Base-by-base conservation (phyloP, 2,113 vertebrate species). In the Salvator merianae region DNA sequence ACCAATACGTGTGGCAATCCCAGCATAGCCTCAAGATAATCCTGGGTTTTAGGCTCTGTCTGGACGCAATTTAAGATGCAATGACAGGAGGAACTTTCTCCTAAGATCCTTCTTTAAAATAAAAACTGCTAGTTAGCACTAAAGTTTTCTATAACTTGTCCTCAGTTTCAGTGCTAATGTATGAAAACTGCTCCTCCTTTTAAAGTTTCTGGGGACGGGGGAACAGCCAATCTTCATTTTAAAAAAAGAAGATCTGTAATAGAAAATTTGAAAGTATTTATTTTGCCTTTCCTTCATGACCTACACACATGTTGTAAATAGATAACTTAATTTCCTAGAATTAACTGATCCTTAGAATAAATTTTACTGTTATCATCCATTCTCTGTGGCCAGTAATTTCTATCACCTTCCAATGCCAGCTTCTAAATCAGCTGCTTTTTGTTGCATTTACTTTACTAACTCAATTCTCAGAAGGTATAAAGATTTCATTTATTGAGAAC, bases 381-480 rank as follows among this genome's bases (percentile, higher is more conserved):
- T 34, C 4, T 34, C 62, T 63, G 69, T 62, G 76, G 1, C 5
- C 84, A 84, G 18, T 14, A 16, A 14, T 69, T n/a, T 20, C 77
- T 50, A 77, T 83, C 79, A 82, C 28, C 43, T 72, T 47, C 79
- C 55, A 59, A 59, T 59, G 18, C 16, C 50, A 82, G 36, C 0
- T 91, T 85, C 34, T 71, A 88, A 75, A 84, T 2, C 30, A 79
- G 0, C 70, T 81, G 83, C 76, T 2, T 90, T 88, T 26, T 47
- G 5, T 28, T 87, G 12, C 38, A 80, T 86, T 78, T 92, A 77
- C 86, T 87, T 43, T 59, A 84, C 63, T 70, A 83, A 34, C 38
- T 12, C 0, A 66, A n/a, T 63, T 32, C 24, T 79, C 69, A 72
- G n/a, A 73, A 85, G 24, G 24, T 79, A 73, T 30, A 72, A 13